Evolutionary conservation across 2,113 vertebrate species (phyloP).

Genomic region (Irena cyanogastra): DNA sequence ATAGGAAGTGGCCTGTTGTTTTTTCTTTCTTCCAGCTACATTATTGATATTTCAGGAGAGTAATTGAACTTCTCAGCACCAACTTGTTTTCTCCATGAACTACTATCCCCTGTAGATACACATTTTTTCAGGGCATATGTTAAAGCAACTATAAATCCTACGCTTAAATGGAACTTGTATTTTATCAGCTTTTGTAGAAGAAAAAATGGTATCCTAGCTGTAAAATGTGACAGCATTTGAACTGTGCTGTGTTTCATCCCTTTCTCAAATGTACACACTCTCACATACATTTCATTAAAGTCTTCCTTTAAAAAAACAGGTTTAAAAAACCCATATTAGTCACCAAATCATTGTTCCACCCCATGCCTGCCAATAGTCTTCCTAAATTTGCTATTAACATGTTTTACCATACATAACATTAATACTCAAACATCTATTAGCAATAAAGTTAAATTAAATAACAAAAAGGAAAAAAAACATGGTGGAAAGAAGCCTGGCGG

Average conservation of each 20-base stretch:
- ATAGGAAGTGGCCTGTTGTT: constrained; percentile 80
- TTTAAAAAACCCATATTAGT: not conserved
- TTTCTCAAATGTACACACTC: not conserved
- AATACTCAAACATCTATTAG: not conserved
- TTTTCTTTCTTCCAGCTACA: constrained; percentile 75
- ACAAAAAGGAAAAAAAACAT: not conserved
- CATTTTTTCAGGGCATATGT: constrained; percentile 54
- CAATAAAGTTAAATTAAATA: not conserved
- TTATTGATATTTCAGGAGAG: constrained; percentile 76
- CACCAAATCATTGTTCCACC: not conserved
- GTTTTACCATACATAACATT: not conserved
- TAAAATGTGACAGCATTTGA: constrained; percentile 42
- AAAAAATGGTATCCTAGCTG: constrained; percentile 8
- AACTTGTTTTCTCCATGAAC: constrained; percentile 70
- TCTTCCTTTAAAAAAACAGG: not conserved
- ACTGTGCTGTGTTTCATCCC: not conserved
- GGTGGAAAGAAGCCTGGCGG: not conserved
- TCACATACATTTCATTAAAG: not conserved
- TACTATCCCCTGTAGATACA: constrained; percentile 62
- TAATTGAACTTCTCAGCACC: constrained; percentile 72
- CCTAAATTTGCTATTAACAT: not conserved
- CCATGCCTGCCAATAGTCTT: not conserved
- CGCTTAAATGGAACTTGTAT: constrained; percentile 49
- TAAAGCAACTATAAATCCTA: constrained; percentile 67
- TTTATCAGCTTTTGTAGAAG: constrained; percentile 52